Percentiles rank a stretch among this genome's conserved stretches.
These are phyloP conservation scores for Aphyosemion australe DNA, from an alignment of 2,113 vertebrate species.

Conservation along the genomic window DNA sequence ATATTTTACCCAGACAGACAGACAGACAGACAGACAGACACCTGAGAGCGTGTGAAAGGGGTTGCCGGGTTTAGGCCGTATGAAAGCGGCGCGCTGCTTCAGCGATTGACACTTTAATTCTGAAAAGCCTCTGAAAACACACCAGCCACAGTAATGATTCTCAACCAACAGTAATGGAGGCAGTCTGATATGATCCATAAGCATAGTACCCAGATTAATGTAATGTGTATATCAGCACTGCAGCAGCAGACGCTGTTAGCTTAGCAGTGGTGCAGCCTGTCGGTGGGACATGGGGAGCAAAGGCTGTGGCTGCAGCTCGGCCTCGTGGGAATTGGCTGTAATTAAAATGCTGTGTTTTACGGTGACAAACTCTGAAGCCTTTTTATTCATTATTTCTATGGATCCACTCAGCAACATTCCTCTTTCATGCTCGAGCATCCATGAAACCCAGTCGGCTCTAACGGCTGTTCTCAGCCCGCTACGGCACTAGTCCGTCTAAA, in stretches of 20 bases:
- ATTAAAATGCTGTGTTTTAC: constrained; percentile 71
- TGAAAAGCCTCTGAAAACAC: constrained; percentile 40
- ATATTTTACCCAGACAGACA: too few species aligned
- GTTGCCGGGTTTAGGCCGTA: background rate
- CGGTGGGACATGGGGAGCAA: constrained; percentile 44
- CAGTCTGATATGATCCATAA: constrained; percentile 52
- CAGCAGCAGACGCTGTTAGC: constrained; percentile 58
- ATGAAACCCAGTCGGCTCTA: constrained; percentile 67
- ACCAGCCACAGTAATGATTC: constrained; percentile 46
- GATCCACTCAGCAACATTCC: constrained; percentile 72
- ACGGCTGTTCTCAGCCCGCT: constrained; percentile 44
- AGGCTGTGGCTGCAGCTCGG: constrained; percentile 41
- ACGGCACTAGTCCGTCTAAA: constrained; percentile 1
- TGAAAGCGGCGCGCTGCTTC: background rate
- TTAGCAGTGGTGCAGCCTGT: constrained; percentile 46
- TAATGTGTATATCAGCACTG: constrained; percentile 50
- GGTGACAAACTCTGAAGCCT: constrained; percentile 54
- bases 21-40: too few species aligned
- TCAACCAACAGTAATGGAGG: constrained; percentile 59
- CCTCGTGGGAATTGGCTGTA: constrained; percentile 43
- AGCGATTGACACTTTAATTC: constrained; percentile 41
- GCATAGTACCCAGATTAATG: constrained; percentile 59
- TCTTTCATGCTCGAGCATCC: constrained; percentile 74
- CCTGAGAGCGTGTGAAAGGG: too few species aligned
- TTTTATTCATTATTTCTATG: constrained; percentile 78